A percentile compares a stretch with the other conserved stretches of the same genome.
Conservation (phyloP, 2,888 invertebrate genomes). For the Hipparchia sbordonii region DNA sequence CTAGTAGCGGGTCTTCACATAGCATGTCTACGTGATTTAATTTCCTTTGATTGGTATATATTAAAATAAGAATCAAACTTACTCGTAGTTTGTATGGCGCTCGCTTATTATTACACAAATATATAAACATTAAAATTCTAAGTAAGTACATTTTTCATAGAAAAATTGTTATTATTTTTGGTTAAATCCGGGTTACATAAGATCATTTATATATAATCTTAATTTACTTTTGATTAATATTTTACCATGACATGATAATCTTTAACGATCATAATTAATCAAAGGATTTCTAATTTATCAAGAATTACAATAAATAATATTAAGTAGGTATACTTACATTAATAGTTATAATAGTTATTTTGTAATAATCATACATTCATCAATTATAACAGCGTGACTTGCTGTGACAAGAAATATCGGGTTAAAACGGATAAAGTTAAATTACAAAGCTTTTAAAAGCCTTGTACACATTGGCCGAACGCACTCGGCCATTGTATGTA, state of each 20-base stretch:
- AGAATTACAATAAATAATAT: background rate
- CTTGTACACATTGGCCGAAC: no score
- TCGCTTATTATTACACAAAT: background rate
- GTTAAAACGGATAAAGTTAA: background rate
- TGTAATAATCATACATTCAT: background rate
- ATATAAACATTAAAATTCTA: background rate
- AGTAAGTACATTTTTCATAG: slow-evolving; percentile 16
- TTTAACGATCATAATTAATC: background rate
- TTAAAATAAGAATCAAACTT: no score
- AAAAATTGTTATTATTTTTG: slow-evolving; percentile 2
- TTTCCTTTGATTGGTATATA: no score
- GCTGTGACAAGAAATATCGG: background rate
- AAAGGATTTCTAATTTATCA: no score
- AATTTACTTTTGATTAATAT: background rate
- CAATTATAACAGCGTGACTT: background rate
- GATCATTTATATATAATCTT: background rate
- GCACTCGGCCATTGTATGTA: no score
- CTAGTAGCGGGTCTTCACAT: no score
- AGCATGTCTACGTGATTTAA: no score
- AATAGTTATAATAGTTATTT: background rate
- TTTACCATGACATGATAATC: background rate
- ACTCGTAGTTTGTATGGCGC: no score
- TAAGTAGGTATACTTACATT: no score
- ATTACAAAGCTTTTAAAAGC: background rate
- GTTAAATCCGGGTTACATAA: background rate